Evolutionary conservation across 2,888 invertebrate species (phyloP), one percentile per base, ranked within the genome.

Genomic region (Euzophera pinguis): DNA sequence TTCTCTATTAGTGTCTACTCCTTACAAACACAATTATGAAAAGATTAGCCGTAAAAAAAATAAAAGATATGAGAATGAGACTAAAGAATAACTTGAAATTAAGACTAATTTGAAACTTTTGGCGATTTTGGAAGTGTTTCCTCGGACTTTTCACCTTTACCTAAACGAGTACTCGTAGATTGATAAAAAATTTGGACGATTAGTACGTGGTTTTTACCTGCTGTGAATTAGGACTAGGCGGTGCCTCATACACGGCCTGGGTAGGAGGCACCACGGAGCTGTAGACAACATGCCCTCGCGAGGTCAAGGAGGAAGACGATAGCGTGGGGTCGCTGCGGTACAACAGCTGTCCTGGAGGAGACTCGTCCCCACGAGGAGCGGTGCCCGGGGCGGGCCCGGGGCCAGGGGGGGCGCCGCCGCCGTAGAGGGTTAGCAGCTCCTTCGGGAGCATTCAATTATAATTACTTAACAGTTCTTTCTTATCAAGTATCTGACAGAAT

Each of bases 291-390:
- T 87, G 88, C 37, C 86, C 89, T 50, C 91, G 91, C 58, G 91
- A 73, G 47, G 75, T 69, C 60, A 93, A 81, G n/a, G 91, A 91
- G 0, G 93, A 92, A 0, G 94, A 92, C 0, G 92, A 91, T 48
- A 94, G 81, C 45, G 93, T 93, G n/a, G 94, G 94, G 74, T 94
- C 94, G 55, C 90, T 90, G 60, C 93, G 92, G 74, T 92, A 93
- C 68, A 93, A 84, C 54, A 93, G 86, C 63, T 91, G 90, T 1
- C 86, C 85, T 0, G 93, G 92, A 4, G 92, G 91, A 13, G 91
- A 91, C 54, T 91, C 87, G 57, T 91, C 86, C 0, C 80, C 89
- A 14, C 86, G 81, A 53, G 74, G 77, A 32, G 65, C 62, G 1
- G 59, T 72, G 43, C 67, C 71, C 3, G 64, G 64, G 16, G 69